phyloP scores from a whole-genome alignment of 2,797 vertebrate genomes.

The Hirundo rustica region DNA sequence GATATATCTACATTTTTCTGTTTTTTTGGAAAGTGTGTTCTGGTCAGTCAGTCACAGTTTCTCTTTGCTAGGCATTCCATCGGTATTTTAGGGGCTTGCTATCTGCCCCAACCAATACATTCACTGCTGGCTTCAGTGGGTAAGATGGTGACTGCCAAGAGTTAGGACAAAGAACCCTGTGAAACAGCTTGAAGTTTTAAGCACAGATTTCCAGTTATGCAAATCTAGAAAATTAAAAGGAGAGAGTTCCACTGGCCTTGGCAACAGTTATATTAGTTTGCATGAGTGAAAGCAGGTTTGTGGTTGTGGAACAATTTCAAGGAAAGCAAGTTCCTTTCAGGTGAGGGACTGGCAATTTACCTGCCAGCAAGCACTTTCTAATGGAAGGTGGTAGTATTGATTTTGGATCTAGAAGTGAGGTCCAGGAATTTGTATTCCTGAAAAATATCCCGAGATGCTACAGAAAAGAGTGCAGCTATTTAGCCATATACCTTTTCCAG shows the following conservation, averaged over 20 bases:
- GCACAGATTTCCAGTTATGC: not conserved
- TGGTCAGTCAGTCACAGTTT: not conserved
- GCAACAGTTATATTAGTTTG: not conserved
- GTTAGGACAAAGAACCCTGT: not conserved
- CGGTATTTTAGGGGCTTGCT: not conserved
- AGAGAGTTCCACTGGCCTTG: not conserved
- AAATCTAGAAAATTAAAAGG: not conserved
- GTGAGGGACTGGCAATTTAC: not conserved
- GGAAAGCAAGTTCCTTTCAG: not conserved
- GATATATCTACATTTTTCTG: not conserved
- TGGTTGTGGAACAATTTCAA: not conserved
- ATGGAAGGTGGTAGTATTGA: not conserved
- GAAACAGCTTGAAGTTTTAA: not conserved
- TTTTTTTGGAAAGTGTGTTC: not conserved
- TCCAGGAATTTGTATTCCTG: not conserved
- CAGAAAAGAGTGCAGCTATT: not conserved
- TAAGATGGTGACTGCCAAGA: not conserved
- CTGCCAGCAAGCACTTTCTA: not conserved
- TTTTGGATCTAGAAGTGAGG: not conserved
- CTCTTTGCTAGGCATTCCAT: not conserved
- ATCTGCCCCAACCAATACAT: not conserved
- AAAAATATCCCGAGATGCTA: not conserved
- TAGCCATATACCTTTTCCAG: not conserved
- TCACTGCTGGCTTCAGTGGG: not conserved
- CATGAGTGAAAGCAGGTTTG: not conserved